phyloP scores from a whole-genome alignment of 2,113 vertebrate genomes.

The Acrocephalus arundinaceus region DNA sequence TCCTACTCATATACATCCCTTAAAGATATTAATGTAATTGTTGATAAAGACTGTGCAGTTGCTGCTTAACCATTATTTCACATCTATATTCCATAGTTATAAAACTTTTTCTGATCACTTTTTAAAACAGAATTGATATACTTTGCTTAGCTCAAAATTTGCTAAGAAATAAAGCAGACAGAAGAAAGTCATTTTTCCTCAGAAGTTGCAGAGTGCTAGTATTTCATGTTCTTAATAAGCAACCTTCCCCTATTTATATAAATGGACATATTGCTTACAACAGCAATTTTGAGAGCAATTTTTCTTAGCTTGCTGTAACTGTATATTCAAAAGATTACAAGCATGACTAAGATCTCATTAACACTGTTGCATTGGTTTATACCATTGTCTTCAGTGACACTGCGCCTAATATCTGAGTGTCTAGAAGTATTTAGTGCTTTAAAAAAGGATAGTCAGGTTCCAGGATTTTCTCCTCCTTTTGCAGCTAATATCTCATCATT shows the following conservation, averaged over 20 bases:
- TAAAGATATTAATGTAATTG: background rate
- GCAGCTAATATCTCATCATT: background rate
- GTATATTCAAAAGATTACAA: background rate
- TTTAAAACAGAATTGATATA: background rate
- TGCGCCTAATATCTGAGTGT: background rate
- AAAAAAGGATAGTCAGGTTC: background rate
- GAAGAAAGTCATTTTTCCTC: background rate
- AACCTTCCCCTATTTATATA: background rate
- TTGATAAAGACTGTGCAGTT: background rate
- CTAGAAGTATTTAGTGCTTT: background rate
- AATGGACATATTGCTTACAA: background rate
- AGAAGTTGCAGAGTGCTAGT: background rate
- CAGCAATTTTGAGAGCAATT: background rate
- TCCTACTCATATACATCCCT: constrained; percentile 3
- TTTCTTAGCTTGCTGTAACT: background rate
- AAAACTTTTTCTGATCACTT: background rate
- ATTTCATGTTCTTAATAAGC: background rate
- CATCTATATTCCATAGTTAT: background rate
- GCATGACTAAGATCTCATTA: background rate
- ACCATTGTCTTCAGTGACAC: background rate
- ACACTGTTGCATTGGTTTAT: background rate
- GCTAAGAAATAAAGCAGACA: background rate
- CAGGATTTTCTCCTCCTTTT: background rate
- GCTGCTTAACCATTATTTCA: background rate
- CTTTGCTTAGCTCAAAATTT: background rate